Conservation (phyloP, 2,797 vertebrate species). For the Tolypeutes matacus region DNA sequence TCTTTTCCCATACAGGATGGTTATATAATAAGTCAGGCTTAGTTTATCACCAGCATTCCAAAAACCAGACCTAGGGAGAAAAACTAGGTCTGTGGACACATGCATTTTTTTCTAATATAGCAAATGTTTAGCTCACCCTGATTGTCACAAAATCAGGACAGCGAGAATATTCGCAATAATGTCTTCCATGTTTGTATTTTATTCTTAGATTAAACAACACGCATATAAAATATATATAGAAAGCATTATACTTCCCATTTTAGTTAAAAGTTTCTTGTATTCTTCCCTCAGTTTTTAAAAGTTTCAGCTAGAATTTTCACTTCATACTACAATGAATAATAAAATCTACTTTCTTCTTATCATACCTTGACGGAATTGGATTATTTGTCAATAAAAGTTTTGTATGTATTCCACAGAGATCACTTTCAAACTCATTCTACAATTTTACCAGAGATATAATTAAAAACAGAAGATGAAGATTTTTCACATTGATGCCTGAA, state of each 20-base stretch:
- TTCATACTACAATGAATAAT: not conserved
- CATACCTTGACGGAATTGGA: not conserved
- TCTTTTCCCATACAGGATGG: no score
- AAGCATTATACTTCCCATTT: not conserved
- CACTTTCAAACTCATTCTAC: not conserved
- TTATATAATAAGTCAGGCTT: no score
- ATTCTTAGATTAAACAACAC: not conserved
- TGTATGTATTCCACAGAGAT: not conserved
- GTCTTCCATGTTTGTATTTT: not conserved
- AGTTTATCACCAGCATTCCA: no score
- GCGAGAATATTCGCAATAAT: not conserved
- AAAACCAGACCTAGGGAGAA: no score
- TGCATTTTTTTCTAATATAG: no score
- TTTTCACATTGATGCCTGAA: not conserved
- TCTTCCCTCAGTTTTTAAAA: not conserved
- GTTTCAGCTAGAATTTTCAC: conserved; percentile 27
- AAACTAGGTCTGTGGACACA: no score
- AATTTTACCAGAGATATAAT: conserved; percentile 13
- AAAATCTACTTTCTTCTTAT: not conserved
- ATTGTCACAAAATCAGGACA: no score
- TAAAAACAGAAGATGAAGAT: conserved; percentile 1
- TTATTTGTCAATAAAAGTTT: not conserved
- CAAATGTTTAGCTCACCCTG: no score
- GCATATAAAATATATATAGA: not conserved
- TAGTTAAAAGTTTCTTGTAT: not conserved